Base-by-base conservation (phyloP, 2,888 invertebrate genomes). In the Polydrusus pterygomalis region DNA sequence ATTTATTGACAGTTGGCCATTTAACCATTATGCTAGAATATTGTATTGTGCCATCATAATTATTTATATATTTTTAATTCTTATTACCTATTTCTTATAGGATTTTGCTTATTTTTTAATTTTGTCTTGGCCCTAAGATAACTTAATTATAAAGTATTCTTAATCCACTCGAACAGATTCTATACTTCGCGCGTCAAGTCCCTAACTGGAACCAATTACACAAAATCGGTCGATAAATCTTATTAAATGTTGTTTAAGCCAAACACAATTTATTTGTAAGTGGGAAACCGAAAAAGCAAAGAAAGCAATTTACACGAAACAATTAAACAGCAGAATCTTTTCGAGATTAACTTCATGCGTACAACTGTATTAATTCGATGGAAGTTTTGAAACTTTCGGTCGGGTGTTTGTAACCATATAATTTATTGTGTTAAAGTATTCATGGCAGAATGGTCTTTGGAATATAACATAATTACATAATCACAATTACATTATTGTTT, bases 261-360 rank as follows among this genome's bases (percentile, higher is more conserved):
- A 60, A 38, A 38, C 18, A 60, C 38, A 60, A 60, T 60, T 60
- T 60, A 60, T 60, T 60, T 60, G 58, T 60, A 15, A 34, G 38
- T 6, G 58, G 17, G 58, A 60, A 60, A 60, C 58, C 58, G 18
- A 38, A 38, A 60, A 60, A 60, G 17, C 38, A 60, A 38, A 60
- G 58, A 38, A 60, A 56, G 25, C 56, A 56, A 34, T 56, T 56
- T 56, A 56, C 34, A 56, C 15, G 15, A 56, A 38, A 38, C 58
- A 60, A 60, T 60, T 60, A 17, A 60, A 18, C 17, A 11, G 25
- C 13, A 13, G 30, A 60, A 60, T 60, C 38, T 34, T 10, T 58
- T 34, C 38, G n/a, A 60, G 17, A n/a, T 38, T 17, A 38, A 17
- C 38, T 34, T 38, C 18, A 11, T 60, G 38, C 58, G 17, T 60